phyloP scores from a whole-genome alignment of 92 coral and sea anemone species.

The Epizoanthus stellaris region DNA sequence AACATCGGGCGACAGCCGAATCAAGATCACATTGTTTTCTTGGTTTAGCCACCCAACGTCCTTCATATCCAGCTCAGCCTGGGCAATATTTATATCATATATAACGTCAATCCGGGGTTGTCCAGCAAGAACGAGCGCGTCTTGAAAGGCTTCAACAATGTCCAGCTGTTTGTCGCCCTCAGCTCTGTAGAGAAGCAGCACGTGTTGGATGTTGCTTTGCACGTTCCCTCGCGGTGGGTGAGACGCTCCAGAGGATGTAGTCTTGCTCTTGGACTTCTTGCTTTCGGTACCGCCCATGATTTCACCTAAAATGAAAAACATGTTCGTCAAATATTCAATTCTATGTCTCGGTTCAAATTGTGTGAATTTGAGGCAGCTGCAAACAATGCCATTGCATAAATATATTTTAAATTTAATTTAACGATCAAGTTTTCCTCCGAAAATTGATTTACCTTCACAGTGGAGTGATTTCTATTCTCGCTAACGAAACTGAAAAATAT shows the following conservation, averaged over 20 bases:
- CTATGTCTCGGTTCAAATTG: not conserved
- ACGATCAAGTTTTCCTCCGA: not conserved
- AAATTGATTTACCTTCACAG: no score
- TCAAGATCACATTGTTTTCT: conserved; percentile 75
- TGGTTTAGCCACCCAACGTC: conserved; percentile 78
- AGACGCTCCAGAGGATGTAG: not conserved
- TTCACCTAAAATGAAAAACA: not conserved
- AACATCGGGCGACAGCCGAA: conserved; percentile 78
- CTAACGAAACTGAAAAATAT: no score
- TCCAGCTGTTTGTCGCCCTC: conserved; percentile 49
- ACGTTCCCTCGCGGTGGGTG: conserved; percentile 22
- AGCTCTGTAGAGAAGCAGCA: conserved; percentile 81
- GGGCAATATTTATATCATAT: conserved; percentile 25
- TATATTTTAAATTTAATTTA: not conserved
- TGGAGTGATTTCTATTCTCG: no score
- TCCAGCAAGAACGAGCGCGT: conserved; percentile 59
- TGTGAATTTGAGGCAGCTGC: not conserved
- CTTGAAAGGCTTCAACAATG: conserved; percentile 79
- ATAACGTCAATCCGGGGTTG: conserved; percentile 6
- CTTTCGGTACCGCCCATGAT: conserved; percentile 39
- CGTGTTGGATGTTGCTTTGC: conserved; percentile 39
- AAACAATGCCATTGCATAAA: conserved; percentile 7
- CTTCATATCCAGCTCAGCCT: conserved; percentile 13
- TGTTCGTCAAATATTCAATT: no score
- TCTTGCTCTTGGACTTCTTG: not conserved